Evolutionary conservation across 2,888 invertebrate species (phyloP).

Genomic region (Diaphora mendica): DNA sequence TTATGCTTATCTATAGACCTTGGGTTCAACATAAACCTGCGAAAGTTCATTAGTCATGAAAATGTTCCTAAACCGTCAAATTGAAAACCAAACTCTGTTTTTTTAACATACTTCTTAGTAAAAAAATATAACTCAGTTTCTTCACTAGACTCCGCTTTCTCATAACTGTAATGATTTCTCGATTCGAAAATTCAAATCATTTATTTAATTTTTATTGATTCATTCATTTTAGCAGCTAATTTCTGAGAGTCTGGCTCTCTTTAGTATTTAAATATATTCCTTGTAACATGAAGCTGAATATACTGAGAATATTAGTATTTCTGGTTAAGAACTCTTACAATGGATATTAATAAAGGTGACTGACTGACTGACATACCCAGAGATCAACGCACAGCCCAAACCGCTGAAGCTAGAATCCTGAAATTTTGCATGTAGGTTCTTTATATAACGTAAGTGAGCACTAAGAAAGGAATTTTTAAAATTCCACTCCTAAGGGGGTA

Average conservation of each 20-base stretch:
- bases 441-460: too few species aligned
- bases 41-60: slow-evolving; percentile 2
- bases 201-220: too few species aligned
- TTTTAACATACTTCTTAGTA: not conserved
- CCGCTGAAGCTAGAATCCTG: too few species aligned
- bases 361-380: too few species aligned
- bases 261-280: slow-evolving; percentile 6
- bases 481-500: too few species aligned
- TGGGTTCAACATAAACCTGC: not conserved
- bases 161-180: too few species aligned
- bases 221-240: slow-evolving; percentile 1
- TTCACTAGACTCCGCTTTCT: too few species aligned
- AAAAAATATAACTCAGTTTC: slow-evolving; percentile 5
- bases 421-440: too few species aligned
- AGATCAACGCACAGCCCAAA: too few species aligned
- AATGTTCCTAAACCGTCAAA: not conserved
- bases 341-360: not conserved
- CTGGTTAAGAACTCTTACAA: not conserved
- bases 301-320: not conserved
- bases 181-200: too few species aligned
- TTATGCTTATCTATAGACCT: not conserved
- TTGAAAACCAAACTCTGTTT: not conserved
- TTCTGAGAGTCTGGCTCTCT: not conserved
- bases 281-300: slow-evolving; percentile 8
- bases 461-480: too few species aligned